phyloP scores from a whole-genome alignment of 2,888 invertebrate genomes.

The Eupeodes latifasciatus region DNA sequence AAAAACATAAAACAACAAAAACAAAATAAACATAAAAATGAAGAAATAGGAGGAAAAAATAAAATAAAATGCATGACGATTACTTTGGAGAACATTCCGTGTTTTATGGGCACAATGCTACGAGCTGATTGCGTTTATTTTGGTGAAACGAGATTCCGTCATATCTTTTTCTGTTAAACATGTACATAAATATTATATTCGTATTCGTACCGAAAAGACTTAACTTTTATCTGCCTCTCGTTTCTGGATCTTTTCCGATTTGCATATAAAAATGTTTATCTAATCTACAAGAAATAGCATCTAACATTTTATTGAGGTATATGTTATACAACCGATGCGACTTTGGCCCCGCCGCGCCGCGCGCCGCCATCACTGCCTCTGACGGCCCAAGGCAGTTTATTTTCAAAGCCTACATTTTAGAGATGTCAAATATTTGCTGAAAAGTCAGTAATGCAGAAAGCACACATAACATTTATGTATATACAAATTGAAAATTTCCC shows the following conservation, averaged over 20 bases:
- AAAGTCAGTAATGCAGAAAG: neutral
- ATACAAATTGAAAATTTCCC: neutral
- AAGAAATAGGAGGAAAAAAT: slow-evolving; percentile 11
- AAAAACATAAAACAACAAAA: neutral
- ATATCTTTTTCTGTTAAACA: neutral
- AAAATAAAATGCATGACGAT: slow-evolving; percentile 48
- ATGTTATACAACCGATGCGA: too few relatives aligned
- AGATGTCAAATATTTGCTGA: slow-evolving; percentile 32
- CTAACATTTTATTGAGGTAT: neutral
- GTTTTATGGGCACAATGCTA: slow-evolving; percentile 44
- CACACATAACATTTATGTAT: neutral
- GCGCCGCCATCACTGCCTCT: too few relatives aligned
- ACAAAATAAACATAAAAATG: slow-evolving; percentile 1
- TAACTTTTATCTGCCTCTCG: neutral
- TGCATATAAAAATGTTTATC: slow-evolving; percentile 15
- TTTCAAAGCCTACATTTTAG: neutral
- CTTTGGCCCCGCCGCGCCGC: too few relatives aligned
- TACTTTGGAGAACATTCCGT: slow-evolving; percentile 43
- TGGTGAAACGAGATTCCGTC: slow-evolving; percentile 61
- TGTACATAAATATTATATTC: slow-evolving; percentile 28
- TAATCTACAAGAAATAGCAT: slow-evolving; percentile 9
- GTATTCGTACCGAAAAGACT: neutral
- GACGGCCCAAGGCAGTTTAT: neutral
- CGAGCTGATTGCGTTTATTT: slow-evolving; percentile 55
- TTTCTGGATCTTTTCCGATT: neutral